These are phyloP conservation scores for Brachionus rubens DNA, from an alignment of 1,140 invertebrate genomes.

Conservation along the genomic window DNA sequence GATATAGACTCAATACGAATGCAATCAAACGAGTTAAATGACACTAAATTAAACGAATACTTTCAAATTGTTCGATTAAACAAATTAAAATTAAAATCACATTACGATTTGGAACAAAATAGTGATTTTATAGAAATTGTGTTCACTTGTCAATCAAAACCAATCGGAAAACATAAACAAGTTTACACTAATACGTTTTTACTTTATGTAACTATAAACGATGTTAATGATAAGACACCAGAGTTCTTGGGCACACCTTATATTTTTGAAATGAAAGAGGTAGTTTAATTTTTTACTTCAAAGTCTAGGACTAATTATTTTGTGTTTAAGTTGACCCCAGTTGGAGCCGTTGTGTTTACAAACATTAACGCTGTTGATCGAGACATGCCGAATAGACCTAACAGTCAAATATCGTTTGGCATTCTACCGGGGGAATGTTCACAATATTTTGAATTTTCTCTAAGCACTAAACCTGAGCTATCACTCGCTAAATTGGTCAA, in stretches of 20 bases:
- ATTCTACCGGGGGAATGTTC: not conserved
- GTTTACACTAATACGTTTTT: conserved; percentile 12
- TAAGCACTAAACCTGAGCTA: conserved; percentile 6
- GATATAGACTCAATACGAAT: not conserved
- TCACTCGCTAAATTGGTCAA: conserved; percentile 12
- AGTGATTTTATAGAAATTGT: conserved; percentile 23
- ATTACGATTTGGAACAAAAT: conserved; percentile 1
- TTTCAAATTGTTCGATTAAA: not conserved
- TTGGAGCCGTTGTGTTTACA: conserved; percentile 5
- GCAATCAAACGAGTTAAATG: conserved; percentile 1
- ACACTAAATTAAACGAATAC: not conserved
- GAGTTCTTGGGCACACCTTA: conserved; percentile 2
- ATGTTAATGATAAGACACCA: conserved; percentile 33
- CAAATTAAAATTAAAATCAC: not conserved
- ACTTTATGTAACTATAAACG: conserved; percentile 29
- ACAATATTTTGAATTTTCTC: conserved; percentile 30
- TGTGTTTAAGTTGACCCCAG: not conserved
- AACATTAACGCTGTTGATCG: conserved; percentile 1
- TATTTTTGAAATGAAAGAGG: conserved; percentile 24
- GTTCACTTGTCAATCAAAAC: conserved; percentile 29
- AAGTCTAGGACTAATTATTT: not conserved
- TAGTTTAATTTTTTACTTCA: not conserved
- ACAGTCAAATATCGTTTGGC: conserved; percentile 31
- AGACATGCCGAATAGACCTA: conserved; percentile 37
- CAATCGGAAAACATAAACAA: not conserved